These are phyloP conservation scores for Spizaetus ornatus DNA, from an alignment of 2,113 vertebrate species.

Conservation along the genomic window DNA sequence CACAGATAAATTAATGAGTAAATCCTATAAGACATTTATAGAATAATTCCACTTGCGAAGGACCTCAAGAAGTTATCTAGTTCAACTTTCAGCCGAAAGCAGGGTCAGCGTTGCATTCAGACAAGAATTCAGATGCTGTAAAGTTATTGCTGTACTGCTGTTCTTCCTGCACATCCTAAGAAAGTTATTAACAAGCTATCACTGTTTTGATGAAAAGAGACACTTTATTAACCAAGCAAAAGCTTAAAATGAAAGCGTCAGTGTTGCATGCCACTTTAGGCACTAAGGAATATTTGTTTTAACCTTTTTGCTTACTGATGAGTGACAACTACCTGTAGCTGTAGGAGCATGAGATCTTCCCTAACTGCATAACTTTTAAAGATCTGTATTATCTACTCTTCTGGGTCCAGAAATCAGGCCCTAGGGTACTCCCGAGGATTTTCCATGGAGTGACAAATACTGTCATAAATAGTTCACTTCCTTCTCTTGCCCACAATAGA, in stretches of 20 bases:
- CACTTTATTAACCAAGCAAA: background rate
- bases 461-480: background rate
- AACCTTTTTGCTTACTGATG: background rate
- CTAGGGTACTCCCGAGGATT: background rate
- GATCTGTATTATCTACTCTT: background rate
- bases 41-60: background rate
- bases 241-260: background rate
- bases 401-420: background rate
- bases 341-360: background rate
- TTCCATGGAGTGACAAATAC: background rate
- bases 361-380: background rate
- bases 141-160: background rate
- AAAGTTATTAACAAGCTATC: background rate
- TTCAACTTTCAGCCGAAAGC: background rate
- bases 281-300: background rate
- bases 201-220: background rate
- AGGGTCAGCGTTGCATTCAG: background rate
- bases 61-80: background rate
- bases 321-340: background rate
- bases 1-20: background rate
- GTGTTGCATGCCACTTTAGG: background rate
- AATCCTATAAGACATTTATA: background rate
- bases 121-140: background rate
- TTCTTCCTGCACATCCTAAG: background rate
- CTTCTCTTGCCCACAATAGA: background rate